A percentile compares a stretch with the other conserved stretches of the same genome.
Conservation (phyloP, 2,113 vertebrate species). For the Pavo muticus region DNA sequence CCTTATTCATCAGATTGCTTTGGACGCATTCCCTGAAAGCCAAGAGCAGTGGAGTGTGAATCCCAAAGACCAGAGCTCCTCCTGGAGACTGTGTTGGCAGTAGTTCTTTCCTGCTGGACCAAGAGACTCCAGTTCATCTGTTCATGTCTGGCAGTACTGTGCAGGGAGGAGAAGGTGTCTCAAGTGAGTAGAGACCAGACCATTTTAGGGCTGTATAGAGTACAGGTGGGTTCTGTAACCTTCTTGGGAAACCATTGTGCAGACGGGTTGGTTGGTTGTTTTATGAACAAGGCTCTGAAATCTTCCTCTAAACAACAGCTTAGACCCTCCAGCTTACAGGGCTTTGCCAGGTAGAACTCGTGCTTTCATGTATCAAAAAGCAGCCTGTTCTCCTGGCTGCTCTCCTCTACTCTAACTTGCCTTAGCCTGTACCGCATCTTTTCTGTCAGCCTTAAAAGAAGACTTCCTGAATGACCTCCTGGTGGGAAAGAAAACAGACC, state of each 20-base stretch:
- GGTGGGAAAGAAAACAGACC: conserved; percentile 81
- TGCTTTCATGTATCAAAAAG: not conserved
- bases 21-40: conserved; percentile 6
- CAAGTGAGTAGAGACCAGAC: not conserved
- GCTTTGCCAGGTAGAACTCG: not conserved
- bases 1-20: not conserved
- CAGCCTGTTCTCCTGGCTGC: not conserved
- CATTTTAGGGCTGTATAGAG: not conserved
- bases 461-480: conserved; percentile 71
- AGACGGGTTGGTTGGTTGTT: not conserved
- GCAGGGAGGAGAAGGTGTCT: not conserved
- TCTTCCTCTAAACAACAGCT: not conserved
- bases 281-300: not conserved
- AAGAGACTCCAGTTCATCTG: not conserved
- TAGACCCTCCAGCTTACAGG: not conserved
- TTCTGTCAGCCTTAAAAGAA: conserved; percentile 82
- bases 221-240: not conserved
- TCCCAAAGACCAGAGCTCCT: conserved; percentile 21
- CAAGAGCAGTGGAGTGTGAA: not conserved
- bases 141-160: not conserved
- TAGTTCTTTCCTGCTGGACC: not conserved
- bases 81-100: not conserved
- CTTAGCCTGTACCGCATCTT: not conserved
- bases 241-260: not conserved
- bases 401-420: not conserved